phyloP scores from a whole-genome alignment of 1,140 invertebrate genomes.

The Diorhabda carinulata region DNA sequence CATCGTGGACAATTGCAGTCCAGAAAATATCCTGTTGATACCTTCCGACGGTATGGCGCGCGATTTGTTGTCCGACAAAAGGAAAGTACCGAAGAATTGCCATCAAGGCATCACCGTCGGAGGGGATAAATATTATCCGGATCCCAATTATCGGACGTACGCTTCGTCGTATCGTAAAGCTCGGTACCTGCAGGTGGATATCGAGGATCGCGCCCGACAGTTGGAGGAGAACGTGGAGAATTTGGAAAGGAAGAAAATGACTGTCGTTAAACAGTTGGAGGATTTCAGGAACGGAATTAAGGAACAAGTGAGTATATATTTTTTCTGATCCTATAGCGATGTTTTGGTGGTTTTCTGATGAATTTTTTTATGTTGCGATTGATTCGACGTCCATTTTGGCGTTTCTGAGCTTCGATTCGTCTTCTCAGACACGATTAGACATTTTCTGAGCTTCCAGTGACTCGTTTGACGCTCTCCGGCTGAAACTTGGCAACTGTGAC shows the following conservation, averaged over 20 bases:
- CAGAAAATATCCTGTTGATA: conserved; percentile 69
- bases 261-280: conserved; percentile 25
- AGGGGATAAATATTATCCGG: conserved; percentile 59
- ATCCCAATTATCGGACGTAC: conserved; percentile 68
- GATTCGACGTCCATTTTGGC: too few relatives aligned
- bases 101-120: conserved; percentile 59
- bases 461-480: too few relatives aligned
- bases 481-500: too few relatives aligned
- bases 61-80: conserved; percentile 55
- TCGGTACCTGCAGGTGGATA: conserved; percentile 61
- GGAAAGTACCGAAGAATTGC: conserved; percentile 61
- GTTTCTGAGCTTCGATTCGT: too few relatives aligned
- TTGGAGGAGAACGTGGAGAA: conserved; percentile 28
- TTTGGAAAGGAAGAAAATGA: conserved; percentile 23
- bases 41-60: conserved; percentile 60
- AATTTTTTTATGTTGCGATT: too few relatives aligned
- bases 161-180: conserved; percentile 49
- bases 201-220: conserved; percentile 50
- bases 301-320: conserved; percentile 4
- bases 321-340: too few relatives aligned
- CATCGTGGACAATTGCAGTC: conserved; percentile 73
- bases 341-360: too few relatives aligned
- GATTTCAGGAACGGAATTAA: conserved; percentile 23
- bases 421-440: too few relatives aligned
- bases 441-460: too few relatives aligned